Percentiles rank a stretch among this genome's conserved stretches.
phyloP scores from a whole-genome alignment of 2,888 invertebrate species.

The Leptinotarsa rubiginosa region DNA sequence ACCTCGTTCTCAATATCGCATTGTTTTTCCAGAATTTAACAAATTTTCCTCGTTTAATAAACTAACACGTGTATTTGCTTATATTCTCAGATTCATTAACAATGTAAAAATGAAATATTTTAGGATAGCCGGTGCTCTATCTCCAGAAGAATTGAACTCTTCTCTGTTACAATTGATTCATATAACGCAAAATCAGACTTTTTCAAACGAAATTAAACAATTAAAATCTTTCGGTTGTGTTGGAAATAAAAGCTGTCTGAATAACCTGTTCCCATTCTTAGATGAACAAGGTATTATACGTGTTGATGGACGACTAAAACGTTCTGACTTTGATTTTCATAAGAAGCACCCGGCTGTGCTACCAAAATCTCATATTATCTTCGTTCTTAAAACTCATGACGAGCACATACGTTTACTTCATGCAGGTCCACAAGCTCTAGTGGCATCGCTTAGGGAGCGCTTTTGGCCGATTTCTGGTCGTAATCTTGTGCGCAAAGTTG shows the following conservation, averaged over 20 bases:
- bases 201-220: too few species aligned
- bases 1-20: too few species aligned
- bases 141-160: slow-evolving; percentile 2
- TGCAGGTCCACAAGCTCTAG: slow-evolving; percentile 31
- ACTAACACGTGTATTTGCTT: slow-evolving; percentile 14
- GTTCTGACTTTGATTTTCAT: slow-evolving; percentile 12
- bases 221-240: too few species aligned
- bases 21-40: slow-evolving; percentile 11
- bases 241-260: too few species aligned
- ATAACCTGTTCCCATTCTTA: not conserved
- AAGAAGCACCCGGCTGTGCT: slow-evolving; percentile 34
- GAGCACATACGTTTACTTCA: slow-evolving; percentile 24
- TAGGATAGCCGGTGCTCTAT: not conserved
- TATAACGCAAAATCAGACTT: too few species aligned
- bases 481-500: slow-evolving; percentile 1
- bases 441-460: slow-evolving; percentile 12
- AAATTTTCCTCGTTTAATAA: slow-evolving; percentile 9
- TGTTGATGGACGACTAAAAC: slow-evolving; percentile 22
- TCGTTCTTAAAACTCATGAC: slow-evolving; percentile 19
- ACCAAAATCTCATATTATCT: slow-evolving; percentile 32
- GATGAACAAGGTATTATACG: not conserved
- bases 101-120: not conserved
- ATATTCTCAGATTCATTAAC: slow-evolving; percentile 20
- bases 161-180: not conserved
- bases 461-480: slow-evolving; percentile 6